Evolutionary conservation across 2,797 vertebrate species (phyloP), one percentile per base, ranked within the genome.

Genomic region (Moxostoma hubbsi): DNA sequence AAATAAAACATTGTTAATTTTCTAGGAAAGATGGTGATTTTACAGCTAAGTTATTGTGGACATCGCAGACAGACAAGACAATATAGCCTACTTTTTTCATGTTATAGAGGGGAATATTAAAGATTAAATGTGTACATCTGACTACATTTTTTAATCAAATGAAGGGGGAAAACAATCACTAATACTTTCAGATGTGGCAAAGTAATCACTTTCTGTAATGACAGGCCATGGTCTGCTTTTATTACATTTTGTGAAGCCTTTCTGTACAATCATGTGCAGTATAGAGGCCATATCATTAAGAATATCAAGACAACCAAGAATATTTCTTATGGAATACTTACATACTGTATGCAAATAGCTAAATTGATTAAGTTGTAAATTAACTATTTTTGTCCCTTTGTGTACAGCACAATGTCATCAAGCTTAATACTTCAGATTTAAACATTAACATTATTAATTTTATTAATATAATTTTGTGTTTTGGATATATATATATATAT

Each of bases 211-310:
- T 36, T 11, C n/a, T 36, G 36, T 16, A 58, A 58, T 46, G 5
- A n/a, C 13, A 15, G 66, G 43, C 36, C 36, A 36, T 36, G 36
- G 36, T 4, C 13, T 53, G n/a, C 36, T 24, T 68, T 51, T 47
- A 71, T n/a, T 76, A 12, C 16, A 47, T 74, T 50, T 64, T 12
- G 7, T 51, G 4, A 12, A 45, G 24, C 67, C 58, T 36, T 59
- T 62, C 10, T 47, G 6, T 57, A 71, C 77, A 43, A 46, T 55
- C 47, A 54, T 75, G 80, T 83, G 75, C 81, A 86, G 66, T 6
- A 76, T 67, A 49, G 73, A 75, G 81, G 71, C 79, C 82, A 79
- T 51, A 65, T 63, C 24, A 10, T 69, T 47, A 18, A 46, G 2
- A 61, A 18, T 5, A 67, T 24, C 7, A 12, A 46, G 5, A 64